Evolutionary conservation across 2,797 vertebrate genomes (phyloP), one percentile per base, ranked within the genome.

Genomic region (Acridotheres tristis): DNA sequence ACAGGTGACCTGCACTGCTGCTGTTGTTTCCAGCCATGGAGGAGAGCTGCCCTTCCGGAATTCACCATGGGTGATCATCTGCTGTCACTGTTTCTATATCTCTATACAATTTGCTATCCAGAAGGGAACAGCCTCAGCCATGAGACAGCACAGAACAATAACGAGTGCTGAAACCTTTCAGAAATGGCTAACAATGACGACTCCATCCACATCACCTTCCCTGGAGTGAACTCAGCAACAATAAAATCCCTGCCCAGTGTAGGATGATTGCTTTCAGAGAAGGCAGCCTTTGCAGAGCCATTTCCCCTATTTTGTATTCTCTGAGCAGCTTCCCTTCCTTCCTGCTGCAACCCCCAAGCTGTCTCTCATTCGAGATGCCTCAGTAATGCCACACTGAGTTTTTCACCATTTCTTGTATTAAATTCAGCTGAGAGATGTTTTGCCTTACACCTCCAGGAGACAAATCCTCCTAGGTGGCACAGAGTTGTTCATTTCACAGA

Each of bases 31-130:
- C 71, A 93, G 45, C 63, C 71, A 89, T 51, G 7, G 80, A 94
- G 77, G 92, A 93, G 62, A 92, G 65, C 80, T 91, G 85, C 72
- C 89, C 80, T 94, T 96, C 88, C 7, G 63, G 89, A 95, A 92
- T 93, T 67, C 95, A 94, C 76, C 90, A 53, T 40, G 69, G 92
- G 80, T 84, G 93, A 96, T 97, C 96, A 96, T 96, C 96, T 94
- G 54, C 95, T 92, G 89, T 97, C 95, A 95, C 93, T 78, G 63
- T 84, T 97, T 96, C 96, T 93, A 65, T 96, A 97, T 97, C 97
- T 97, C 96, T 97, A 96, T 96, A 93, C 63, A 8, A 19, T 66
- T 76, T 83, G 92, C 95, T 73, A 67, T 96, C 88, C 92, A 77
- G 89, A 36, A 90, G 84, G 90, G 84, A 96, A 67, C 62, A 87